These are phyloP conservation scores for Diaperis boleti DNA, from an alignment of 2,888 invertebrate species.

Conservation along the genomic window DNA sequence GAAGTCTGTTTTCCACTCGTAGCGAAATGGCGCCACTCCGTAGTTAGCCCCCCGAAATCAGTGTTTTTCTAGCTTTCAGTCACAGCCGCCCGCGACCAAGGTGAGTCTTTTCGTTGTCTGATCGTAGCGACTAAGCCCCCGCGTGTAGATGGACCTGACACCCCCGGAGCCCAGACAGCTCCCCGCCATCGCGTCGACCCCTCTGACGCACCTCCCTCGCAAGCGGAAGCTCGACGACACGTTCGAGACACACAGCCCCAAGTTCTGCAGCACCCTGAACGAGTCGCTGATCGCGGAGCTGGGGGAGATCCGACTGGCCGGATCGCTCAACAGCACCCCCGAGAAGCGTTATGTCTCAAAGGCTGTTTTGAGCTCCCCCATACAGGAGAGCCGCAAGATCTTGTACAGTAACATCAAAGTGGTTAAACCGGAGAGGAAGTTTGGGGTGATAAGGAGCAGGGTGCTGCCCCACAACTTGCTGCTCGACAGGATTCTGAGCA, in stretches of 20 bases:
- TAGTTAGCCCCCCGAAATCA: not conserved
- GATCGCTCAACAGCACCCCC: constrained; percentile 49
- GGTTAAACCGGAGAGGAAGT: constrained; percentile 19
- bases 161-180: constrained; percentile 3
- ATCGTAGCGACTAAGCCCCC: not conserved
- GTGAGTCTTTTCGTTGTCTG: not conserved
- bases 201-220: constrained; percentile 14
- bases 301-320: constrained; percentile 53
- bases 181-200: constrained; percentile 13
- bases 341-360: constrained; percentile 52
- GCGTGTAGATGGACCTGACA: constrained; percentile 23
- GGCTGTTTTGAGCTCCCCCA: constrained; percentile 53
- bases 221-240: constrained; percentile 31
- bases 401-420: constrained; percentile 54
- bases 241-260: constrained; percentile 48
- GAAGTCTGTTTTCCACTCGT: not conserved
- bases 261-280: constrained; percentile 60
- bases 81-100: too few species aligned
- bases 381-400: constrained; percentile 57
- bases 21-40: constrained; percentile 35
- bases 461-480: not conserved
- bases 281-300: constrained; percentile 58
- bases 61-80: not conserved
- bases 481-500: constrained; percentile 1
- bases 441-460: not conserved